Base-by-base conservation (phyloP, 2,113 vertebrate species). In the Saccopteryx leptura region DNA sequence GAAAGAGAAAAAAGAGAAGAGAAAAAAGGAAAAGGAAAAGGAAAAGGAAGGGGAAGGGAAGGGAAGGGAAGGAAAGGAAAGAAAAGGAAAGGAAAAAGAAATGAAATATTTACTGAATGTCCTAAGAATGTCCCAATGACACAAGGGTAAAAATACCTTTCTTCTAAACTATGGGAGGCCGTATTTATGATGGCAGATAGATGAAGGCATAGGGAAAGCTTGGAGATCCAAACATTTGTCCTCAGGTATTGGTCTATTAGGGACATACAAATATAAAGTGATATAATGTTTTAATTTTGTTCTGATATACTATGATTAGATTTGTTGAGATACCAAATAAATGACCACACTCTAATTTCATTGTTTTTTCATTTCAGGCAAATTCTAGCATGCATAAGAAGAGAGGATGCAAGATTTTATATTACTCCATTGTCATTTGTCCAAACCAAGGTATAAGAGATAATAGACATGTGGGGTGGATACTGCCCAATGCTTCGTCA, bases 311-410 rank as follows among this genome's bases (percentile, higher is more conserved):
- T 39, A 61, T 60, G 33, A 50, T 58, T 68, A 60, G 17, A 39
- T 81, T 26, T 82, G 50, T 24, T 87, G 60, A 19, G 60, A 66
- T 11, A 50, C 60, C 8, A 81, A 88, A 24, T 75, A 26, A 81
- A 28, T 58, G 60, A 60, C 18, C 39, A 60, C 7, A 81, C 4
- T 5, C 17, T 81, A 12, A 39, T 81, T 88, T 33, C 50, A 58
- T 33, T 91, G 8, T 87, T 87, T 74, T 60, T 88, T 75, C 52
- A 82, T 81, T 82, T 74, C 68, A 88, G 26, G 52, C 19, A 60
- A 80, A 92, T 88, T 60, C 23, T 31, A 52, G 3, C 33, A 58
- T 74, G 33, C 9, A 50, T 9, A 87, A 68, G 28, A 58, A 91
- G 21, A 68, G 11, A 24, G 19, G 50, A 81, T 31, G 6, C 4